Percentiles rank a stretch among this genome's conserved stretches.
These are phyloP conservation scores for Antechinus stuartii DNA, from an alignment of 2,113 vertebrate species.

Conservation along the genomic window DNA sequence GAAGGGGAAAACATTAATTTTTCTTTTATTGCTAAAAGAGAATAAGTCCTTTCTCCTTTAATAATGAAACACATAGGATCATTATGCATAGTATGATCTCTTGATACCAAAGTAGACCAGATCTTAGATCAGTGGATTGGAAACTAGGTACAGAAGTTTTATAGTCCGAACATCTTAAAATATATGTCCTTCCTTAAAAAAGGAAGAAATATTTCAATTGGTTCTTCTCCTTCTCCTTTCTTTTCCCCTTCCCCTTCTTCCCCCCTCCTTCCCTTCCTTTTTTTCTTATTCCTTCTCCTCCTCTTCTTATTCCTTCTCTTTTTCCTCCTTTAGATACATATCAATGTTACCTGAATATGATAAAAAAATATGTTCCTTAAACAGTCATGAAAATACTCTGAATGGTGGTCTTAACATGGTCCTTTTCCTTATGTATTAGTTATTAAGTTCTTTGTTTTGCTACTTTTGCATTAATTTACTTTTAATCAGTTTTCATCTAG, in stretches of 20 bases:
- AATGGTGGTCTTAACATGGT: not conserved
- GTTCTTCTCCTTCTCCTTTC: not conserved
- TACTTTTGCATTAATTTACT: constrained; percentile 73
- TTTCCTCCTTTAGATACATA: not conserved
- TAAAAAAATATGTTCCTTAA: constrained; percentile 28
- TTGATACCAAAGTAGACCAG: constrained; percentile 35
- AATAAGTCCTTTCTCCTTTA: constrained; percentile 48
- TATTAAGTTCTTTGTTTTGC: constrained; percentile 53
- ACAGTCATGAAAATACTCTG: constrained; percentile 50
- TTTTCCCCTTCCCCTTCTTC: too few relatives aligned
- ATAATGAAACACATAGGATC: rapidly evolving
- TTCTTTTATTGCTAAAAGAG: constrained; percentile 43
- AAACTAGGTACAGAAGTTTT: constrained; percentile 25
- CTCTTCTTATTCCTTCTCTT: not conserved
- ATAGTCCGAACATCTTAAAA: constrained; percentile 35
- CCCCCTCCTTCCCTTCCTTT: too few relatives aligned
- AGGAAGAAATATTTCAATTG: not conserved
- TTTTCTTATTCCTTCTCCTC: too few relatives aligned
- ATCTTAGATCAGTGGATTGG: constrained; percentile 27
- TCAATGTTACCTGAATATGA: constrained; percentile 57
- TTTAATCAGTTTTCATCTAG: constrained; percentile 63
- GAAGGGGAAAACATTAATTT: constrained; percentile 67
- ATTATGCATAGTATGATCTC: not conserved
- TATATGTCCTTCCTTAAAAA: not conserved
- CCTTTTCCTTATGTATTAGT: not conserved